Evolutionary conservation across 2,113 vertebrate species (phyloP).

Genomic region (Dromas ardeola): DNA sequence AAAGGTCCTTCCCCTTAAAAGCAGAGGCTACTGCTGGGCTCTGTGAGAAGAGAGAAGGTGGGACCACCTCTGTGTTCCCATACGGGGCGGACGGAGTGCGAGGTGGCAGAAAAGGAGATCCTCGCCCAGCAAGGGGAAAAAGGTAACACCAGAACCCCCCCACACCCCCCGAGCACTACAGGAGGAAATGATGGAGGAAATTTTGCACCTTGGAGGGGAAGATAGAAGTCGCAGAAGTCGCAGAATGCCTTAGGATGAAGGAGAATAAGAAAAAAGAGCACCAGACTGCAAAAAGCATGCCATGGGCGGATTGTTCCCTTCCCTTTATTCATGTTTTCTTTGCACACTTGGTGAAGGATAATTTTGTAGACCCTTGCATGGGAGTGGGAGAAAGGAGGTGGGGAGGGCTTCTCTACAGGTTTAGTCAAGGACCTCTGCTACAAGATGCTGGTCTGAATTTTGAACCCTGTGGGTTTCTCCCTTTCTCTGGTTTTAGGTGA

Average conservation of each 20-base stretch:
- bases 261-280: neutral
- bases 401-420: neutral
- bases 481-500: neutral
- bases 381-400: neutral
- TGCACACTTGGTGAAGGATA: neutral
- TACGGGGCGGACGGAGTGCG: too few relatives aligned
- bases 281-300: neutral
- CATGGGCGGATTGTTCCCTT: neutral
- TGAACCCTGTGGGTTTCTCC: neutral
- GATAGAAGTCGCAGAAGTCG: neutral
- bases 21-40: neutral
- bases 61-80: neutral
- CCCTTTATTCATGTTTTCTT: neutral
- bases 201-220: neutral
- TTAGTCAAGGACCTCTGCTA: neutral
- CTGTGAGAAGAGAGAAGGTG: neutral
- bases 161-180: fast-evolving
- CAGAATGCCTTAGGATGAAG: neutral
- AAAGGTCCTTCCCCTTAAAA: neutral
- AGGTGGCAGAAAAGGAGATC: neutral
- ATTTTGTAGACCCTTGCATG: neutral
- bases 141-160: neutral
- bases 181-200: neutral
- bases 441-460: neutral
- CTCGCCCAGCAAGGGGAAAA: neutral